A percentile compares a stretch with the other conserved stretches of the same genome.
These are phyloP conservation scores for Drosophila acutilabella DNA, from an alignment of 2,888 invertebrate genomes.

Conservation along the genomic window DNA sequence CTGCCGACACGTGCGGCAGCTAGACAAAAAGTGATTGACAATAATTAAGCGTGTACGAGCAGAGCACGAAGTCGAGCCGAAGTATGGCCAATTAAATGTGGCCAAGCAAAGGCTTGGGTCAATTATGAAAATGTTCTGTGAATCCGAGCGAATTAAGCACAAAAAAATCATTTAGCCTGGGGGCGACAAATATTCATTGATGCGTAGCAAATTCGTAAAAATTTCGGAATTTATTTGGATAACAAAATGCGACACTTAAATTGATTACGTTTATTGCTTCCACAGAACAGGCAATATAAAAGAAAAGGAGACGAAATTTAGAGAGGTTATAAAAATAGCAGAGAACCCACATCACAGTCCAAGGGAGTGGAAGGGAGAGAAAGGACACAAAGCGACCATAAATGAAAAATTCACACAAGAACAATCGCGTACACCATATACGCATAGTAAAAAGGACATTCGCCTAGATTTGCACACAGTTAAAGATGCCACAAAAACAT, in stretches of 20 bases:
- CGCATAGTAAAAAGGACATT: slow-evolving; percentile 56
- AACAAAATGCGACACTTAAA: slow-evolving; percentile 34
- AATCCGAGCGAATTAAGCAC: slow-evolving; percentile 14
- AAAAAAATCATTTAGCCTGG: slow-evolving; percentile 4
- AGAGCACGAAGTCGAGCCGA: background rate
- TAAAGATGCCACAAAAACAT: slow-evolving; percentile 7
- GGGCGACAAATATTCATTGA: slow-evolving; percentile 5
- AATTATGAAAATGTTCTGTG: slow-evolving; percentile 41
- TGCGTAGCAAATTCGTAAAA: slow-evolving; percentile 23
- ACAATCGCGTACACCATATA: slow-evolving; percentile 32
- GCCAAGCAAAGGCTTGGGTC: slow-evolving; percentile 7
- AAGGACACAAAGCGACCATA: slow-evolving; percentile 10
- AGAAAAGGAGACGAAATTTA: slow-evolving; percentile 24
- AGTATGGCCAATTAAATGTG: slow-evolving; percentile 37
- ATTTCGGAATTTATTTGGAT: slow-evolving; percentile 14
- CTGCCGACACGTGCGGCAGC: slow-evolving; percentile 35
- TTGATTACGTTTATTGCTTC: slow-evolving; percentile 42
- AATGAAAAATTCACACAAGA: slow-evolving; percentile 13
- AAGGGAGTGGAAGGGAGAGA: background rate
- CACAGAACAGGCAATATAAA: slow-evolving; percentile 1
- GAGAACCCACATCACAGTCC: slow-evolving; percentile 47
- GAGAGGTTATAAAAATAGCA: slow-evolving; percentile 39
- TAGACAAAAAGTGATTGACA: slow-evolving; percentile 14
- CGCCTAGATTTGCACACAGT: slow-evolving; percentile 54
- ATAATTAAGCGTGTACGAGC: slow-evolving; percentile 46